Percentiles rank a stretch among this genome's conserved stretches.
Evolutionary conservation across 2,797 vertebrate species (phyloP).

Genomic region (Pagetopsis macropterus): DNA sequence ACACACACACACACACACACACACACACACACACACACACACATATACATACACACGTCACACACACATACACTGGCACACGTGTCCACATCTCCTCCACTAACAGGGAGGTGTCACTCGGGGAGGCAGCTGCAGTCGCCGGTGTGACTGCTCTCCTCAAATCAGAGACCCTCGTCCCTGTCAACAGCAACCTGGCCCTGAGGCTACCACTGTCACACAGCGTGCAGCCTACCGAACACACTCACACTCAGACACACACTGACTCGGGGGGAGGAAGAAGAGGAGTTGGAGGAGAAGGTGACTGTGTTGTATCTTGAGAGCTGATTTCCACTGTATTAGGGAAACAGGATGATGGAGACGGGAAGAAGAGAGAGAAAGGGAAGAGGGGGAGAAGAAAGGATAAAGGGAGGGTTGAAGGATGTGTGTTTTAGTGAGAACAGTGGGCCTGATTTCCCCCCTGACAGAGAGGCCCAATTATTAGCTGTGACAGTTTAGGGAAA

Average conservation of each 20-base stretch:
- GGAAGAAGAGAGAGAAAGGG: constrained; percentile 29
- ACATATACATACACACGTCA: constrained; percentile 21
- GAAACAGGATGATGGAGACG: constrained; percentile 41
- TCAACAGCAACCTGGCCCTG: constrained; percentile 97
- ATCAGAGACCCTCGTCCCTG: constrained; percentile 96
- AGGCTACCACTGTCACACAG: constrained; percentile 97
- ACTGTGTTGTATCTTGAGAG: constrained; percentile 61
- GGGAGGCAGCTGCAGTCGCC: constrained; percentile 95
- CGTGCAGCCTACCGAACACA: constrained; percentile 74
- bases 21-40: constrained; percentile 33
- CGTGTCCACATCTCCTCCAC: constrained; percentile 72
- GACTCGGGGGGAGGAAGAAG: constrained; percentile 85
- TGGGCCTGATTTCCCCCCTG: constrained; percentile 72
- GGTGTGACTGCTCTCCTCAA: constrained; percentile 96
- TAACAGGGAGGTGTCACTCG: constrained; percentile 92
- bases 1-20: constrained; percentile 32
- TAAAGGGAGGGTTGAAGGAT: constrained; percentile 54
- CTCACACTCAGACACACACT: constrained; percentile 34
- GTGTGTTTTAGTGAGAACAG: constrained; percentile 75
- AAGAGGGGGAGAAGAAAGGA: constrained; percentile 22
- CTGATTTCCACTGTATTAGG: constrained; percentile 63
- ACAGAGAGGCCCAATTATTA: constrained; percentile 81
- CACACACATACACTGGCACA: constrained; percentile 40
- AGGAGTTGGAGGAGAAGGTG: constrained; percentile 65
- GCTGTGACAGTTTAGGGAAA: constrained; percentile 79